Conservation (phyloP, 2,888 invertebrate species). For the Drosophila stalkeri region DNA sequence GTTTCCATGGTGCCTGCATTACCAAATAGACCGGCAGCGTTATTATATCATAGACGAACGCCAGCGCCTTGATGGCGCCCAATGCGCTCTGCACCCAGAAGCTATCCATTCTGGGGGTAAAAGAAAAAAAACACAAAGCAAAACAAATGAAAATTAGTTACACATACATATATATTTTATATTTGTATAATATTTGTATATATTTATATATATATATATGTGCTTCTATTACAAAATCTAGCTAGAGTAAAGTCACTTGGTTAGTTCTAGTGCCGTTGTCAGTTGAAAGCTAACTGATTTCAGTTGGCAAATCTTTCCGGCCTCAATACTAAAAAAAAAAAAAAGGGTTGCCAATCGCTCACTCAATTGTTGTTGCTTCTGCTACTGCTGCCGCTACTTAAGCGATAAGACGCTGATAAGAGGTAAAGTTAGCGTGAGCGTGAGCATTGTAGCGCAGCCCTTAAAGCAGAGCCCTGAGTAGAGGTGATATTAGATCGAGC, state of each 20-base stretch:
- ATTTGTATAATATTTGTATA: not conserved
- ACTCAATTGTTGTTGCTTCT: constrained; percentile 3
- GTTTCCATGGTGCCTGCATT: constrained; percentile 94
- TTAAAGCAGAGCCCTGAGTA: not conserved
- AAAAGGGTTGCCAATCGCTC: constrained; percentile 48
- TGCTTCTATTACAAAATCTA: constrained; percentile 2
- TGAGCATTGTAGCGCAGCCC: constrained; percentile 9
- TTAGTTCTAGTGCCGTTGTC: constrained; percentile 53
- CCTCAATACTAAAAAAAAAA: constrained; percentile 41
- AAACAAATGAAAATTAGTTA: constrained; percentile 1
- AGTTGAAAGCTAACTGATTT: constrained; percentile 66
- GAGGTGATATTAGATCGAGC: not conserved
- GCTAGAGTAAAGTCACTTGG: constrained; percentile 25
- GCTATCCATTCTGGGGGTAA: constrained; percentile 87
- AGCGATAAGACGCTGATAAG: constrained; percentile 54
- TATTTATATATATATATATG: not conserved
- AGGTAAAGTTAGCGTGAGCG: constrained; percentile 19
- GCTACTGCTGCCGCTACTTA: constrained; percentile 27
- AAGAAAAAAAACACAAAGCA: constrained; percentile 8
- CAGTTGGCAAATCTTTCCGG: constrained; percentile 59
- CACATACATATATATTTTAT: not conserved
- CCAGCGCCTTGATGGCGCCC: constrained; percentile 91
- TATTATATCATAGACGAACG: constrained; percentile 95
- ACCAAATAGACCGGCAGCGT: constrained; percentile 96
- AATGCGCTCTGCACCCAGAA: constrained; percentile 90